These are phyloP conservation scores for Anticlea derivata DNA, from an alignment of 2,888 invertebrate species.

Conservation along the genomic window DNA sequence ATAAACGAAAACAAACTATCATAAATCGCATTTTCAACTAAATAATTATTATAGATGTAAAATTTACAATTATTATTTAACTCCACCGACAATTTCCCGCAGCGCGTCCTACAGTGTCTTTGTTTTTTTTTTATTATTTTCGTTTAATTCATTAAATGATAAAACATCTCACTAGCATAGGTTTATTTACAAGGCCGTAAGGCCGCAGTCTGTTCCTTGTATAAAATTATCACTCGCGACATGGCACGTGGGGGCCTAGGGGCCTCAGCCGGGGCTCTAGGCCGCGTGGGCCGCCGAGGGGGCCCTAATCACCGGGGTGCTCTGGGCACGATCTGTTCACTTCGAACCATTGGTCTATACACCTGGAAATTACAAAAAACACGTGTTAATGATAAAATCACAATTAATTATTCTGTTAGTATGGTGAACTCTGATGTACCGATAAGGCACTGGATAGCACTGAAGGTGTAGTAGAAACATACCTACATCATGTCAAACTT, in stretches of 20 bases:
- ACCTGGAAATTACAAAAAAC: constrained; percentile 86
- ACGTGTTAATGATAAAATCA: constrained; percentile 19
- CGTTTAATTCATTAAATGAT: constrained; percentile 68
- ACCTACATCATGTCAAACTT: no score
- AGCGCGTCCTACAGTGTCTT: constrained; percentile 70
- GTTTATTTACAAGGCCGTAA: constrained; percentile 70
- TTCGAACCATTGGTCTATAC: constrained; percentile 99
- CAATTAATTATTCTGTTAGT: no score
- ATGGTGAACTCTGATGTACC: no score
- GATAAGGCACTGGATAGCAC: no score
- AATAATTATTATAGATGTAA: constrained; percentile 62
- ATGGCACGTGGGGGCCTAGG: constrained; percentile 51
- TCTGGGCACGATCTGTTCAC: constrained; percentile 99
- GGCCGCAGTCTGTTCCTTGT: constrained; percentile 75
- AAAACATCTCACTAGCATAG: constrained; percentile 80
- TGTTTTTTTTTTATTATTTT: constrained; percentile 63
- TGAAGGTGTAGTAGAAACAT: no score
- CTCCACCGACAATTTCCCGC: constrained; percentile 70
- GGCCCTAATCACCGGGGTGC: constrained; percentile 95
- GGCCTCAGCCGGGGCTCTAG: constrained; percentile 10
- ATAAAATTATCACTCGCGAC: constrained; percentile 77
- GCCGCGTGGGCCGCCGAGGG: constrained; percentile 13
- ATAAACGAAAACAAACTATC: constrained; percentile 57
- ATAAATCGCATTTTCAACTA: constrained; percentile 55
- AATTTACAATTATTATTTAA: constrained; percentile 62